phyloP scores from a whole-genome alignment of 2,797 vertebrate species.

The Ctenosaura bakeri region DNA sequence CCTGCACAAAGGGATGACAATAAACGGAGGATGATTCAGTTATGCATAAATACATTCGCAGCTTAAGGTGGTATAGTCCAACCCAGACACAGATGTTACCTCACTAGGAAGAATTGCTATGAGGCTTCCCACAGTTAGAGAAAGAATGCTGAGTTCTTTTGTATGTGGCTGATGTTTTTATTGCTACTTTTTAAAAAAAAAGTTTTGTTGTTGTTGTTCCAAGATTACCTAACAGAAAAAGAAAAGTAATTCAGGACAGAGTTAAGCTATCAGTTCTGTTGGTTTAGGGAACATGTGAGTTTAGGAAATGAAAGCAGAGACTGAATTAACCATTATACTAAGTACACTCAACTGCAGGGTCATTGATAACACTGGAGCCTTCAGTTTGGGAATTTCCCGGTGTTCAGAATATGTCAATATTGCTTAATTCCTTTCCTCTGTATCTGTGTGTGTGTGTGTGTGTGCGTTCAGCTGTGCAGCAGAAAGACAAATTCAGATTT shows the following conservation, averaged over 20 bases:
- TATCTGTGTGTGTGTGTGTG: background rate
- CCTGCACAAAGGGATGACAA: background rate
- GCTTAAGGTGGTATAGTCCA: background rate
- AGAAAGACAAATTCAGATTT: background rate
- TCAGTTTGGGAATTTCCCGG: background rate
- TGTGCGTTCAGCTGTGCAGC: background rate
- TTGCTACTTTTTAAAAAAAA: background rate
- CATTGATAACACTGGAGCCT: background rate
- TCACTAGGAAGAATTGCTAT: background rate
- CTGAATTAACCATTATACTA: constrained; percentile 31
- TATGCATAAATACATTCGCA: background rate
- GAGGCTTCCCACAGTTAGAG: background rate
- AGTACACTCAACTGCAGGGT: background rate
- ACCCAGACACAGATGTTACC: background rate
- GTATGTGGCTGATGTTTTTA: no score
- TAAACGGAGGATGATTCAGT: background rate
- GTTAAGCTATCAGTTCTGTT: background rate
- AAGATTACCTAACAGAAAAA: background rate
- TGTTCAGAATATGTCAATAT: constrained; percentile 10
- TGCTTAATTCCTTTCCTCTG: background rate
- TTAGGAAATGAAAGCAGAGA: constrained; percentile 10
- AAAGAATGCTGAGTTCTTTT: background rate
- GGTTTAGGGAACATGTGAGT: background rate
- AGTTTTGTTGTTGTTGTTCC: background rate
- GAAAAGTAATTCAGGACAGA: background rate